Conservation (phyloP, 2,113 vertebrate species). For the Solea solea region DNA sequence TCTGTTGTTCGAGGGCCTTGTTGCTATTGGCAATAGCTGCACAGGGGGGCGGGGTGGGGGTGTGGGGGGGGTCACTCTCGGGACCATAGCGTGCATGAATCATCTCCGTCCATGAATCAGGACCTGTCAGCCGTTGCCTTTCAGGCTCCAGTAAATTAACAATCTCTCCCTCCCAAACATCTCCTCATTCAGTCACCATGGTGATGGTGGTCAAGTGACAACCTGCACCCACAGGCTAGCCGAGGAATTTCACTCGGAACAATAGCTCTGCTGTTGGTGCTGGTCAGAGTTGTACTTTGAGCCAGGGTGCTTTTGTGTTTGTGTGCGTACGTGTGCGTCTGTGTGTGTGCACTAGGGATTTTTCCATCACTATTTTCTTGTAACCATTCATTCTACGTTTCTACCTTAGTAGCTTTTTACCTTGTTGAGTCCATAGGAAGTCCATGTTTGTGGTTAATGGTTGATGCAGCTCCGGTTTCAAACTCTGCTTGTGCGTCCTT, state of each 20-base stretch:
- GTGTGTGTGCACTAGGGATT: background rate
- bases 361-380: background rate
- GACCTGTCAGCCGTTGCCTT: constrained; percentile 53
- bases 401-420: constrained; percentile 1
- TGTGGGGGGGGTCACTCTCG: background rate
- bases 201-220: constrained; percentile 67
- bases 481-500: background rate
- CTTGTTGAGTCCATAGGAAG: background rate
- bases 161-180: constrained; percentile 55
- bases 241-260: constrained; percentile 69
- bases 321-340: constrained; percentile 9
- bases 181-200: constrained; percentile 70
- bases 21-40: constrained; percentile 35
- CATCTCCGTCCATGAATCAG: constrained; percentile 55
- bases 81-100: constrained; percentile 45
- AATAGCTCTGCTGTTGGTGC: constrained; percentile 66
- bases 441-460: background rate
- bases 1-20: constrained; percentile 39
- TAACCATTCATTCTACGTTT: background rate
- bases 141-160: constrained; percentile 65
- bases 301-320: constrained; percentile 8
- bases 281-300: constrained; percentile 12
- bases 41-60: background rate
- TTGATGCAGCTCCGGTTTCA: background rate
- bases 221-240: constrained; percentile 54